Evolutionary conservation across 2,888 invertebrate species (phyloP).

Genomic region (Mantis religiosa): DNA sequence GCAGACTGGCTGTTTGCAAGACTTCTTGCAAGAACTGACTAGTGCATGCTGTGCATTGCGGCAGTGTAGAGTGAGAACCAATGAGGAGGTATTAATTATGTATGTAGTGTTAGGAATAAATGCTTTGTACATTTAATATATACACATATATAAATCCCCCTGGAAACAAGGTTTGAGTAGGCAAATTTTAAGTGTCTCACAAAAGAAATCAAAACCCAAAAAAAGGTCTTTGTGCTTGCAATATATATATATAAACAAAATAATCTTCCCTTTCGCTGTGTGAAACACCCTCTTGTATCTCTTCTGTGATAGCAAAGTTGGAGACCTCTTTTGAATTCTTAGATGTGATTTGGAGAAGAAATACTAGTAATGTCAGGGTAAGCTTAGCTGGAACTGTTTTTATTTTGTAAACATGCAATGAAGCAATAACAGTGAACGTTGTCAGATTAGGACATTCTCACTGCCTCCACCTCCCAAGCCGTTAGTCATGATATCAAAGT

Average conservation of each 20-base stretch:
- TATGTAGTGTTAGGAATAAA: not conserved
- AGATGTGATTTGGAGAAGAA: not conserved
- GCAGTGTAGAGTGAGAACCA: not conserved
- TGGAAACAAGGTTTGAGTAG: not conserved
- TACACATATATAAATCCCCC: not conserved
- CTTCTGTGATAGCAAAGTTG: conserved; percentile 17
- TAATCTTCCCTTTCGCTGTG: conserved; percentile 7
- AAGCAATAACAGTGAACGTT: not conserved
- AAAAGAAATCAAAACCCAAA: not conserved
- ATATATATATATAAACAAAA: not conserved
- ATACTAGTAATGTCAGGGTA: not conserved
- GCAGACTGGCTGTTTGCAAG: too few species aligned
- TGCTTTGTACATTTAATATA: not conserved
- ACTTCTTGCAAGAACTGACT: too few species aligned
- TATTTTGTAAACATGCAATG: not conserved
- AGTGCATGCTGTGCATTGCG: not conserved
- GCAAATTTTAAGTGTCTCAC: not conserved
- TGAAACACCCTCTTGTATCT: conserved; percentile 1
- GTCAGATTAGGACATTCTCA: not conserved
- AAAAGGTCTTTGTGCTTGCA: conserved; percentile 3
- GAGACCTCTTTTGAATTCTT: not conserved
- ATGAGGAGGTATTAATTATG: not conserved
- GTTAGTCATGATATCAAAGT: conserved; percentile 2
- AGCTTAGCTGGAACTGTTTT: not conserved
- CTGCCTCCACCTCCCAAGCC: conserved; percentile 4